Evolutionary conservation across 1,140 invertebrate species (phyloP).

Genomic region (Spodoptera litura): DNA sequence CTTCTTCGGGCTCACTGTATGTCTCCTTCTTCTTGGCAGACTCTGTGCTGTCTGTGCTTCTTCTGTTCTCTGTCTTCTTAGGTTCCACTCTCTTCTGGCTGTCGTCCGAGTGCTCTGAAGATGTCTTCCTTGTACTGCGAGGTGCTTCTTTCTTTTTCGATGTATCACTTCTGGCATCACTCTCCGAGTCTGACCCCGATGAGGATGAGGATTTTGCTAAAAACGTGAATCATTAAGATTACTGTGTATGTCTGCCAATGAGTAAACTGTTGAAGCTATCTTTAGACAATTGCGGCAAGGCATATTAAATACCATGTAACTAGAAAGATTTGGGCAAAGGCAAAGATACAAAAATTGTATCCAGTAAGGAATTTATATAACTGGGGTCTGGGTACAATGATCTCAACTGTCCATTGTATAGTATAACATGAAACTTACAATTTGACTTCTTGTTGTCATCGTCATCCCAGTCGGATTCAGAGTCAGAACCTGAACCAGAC

Average conservation of each 20-base stretch:
- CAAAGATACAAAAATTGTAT: no score
- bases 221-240: conserved; percentile 57
- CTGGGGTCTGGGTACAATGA: no score
- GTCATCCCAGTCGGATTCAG: conserved; percentile 86
- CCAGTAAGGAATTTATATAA: no score
- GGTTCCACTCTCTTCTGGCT: conserved; percentile 68
- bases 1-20: conserved; percentile 91
- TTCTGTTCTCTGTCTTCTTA: conserved; percentile 79
- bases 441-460: conserved; percentile 77
- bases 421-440: conserved; percentile 85
- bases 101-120: conserved; percentile 75
- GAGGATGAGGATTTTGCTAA: conserved; percentile 86
- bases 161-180: conserved; percentile 73
- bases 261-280: no score
- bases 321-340: no score
- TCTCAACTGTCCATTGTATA: not conserved
- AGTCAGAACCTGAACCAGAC: conserved; percentile 86
- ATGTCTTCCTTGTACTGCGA: conserved; percentile 71
- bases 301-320: no score
- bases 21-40: conserved; percentile 86
- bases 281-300: no score
- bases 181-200: conserved; percentile 82
- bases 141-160: conserved; percentile 71
- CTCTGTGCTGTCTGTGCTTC: conserved; percentile 68
- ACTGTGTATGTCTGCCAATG: no score